Percentiles rank a stretch among this genome's conserved stretches.
Evolutionary conservation across 2,888 invertebrate genomes (phyloP).

Genomic region (Spilosoma lubricipeda): DNA sequence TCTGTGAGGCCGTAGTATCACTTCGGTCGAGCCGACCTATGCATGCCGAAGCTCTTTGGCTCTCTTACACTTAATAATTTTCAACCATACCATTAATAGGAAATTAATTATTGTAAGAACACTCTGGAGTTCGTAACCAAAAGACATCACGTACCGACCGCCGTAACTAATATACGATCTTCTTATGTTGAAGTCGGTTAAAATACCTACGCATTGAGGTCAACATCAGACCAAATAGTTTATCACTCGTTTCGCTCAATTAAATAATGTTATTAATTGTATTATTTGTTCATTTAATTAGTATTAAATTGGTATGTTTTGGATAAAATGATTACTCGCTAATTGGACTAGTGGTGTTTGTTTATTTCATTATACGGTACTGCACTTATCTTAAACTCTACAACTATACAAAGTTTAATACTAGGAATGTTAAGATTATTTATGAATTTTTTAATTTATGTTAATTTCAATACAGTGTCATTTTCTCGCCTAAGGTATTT

Average conservation of each 20-base stretch:
- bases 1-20: no score
- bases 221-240: conserved; percentile 34
- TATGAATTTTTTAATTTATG: neutral
- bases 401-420: neutral
- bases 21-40: no score
- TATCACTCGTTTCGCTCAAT: conserved; percentile 39
- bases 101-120: no score
- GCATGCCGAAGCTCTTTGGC: no score
- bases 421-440: neutral
- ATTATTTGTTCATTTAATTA: conserved; percentile 39
- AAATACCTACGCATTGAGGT: conserved; percentile 27
- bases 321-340: neutral
- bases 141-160: neutral
- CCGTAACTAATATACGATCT: neutral
- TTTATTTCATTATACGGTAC: neutral
- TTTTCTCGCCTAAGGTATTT: neutral
- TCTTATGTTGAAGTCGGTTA: neutral
- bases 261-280: conserved; percentile 41
- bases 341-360: conserved; percentile 1
- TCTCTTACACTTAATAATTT: no score
- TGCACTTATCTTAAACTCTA: neutral
- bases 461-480: neutral
- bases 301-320: conserved; percentile 5
- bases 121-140: no score
- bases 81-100: no score